Evolutionary conservation across 35 echinoderm and acorn worm genomes (phyloP), one percentile per base, ranked within the genome.

Genomic region (Strongylocentrotus purpuratus): DNA sequence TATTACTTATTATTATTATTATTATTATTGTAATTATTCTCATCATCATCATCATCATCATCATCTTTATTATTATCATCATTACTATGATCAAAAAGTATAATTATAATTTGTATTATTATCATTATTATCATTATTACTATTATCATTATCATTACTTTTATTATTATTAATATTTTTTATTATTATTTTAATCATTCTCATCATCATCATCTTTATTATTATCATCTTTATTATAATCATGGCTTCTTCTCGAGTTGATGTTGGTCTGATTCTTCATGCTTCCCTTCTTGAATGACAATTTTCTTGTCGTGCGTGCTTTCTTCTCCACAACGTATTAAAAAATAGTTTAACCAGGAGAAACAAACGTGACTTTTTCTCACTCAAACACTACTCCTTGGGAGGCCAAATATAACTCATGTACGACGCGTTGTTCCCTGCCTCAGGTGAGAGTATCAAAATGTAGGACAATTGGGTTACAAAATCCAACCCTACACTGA

Each of bases 381-480:
- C 28, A 28, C 65, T 78, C 5, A 22, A 78, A 78, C 22, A 78
- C 65, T n/a, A 7, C 65, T 78, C 65, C 25, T 78, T 22, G 18
- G 20, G 22, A 28, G 65, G 65, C 65, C 65, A 78, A 78, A 78
- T 78, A n/a, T 78, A 78, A 78, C 22, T 78, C 65, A 78, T n/a
- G 20, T 78, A 28, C 65, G 25, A 78, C 25, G 65, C 65, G 65
- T 78, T 78, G 65, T 78, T 28, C 65, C 20, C 6, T 9, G 20
- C 65, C 65, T 78, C 65, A 78, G 65, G 65, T 28, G 65, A 22
- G 7, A 28, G 65, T 78, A 78, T 78, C 65, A n/a, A 78, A 78
- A 78, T 78, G 25, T 78, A 78, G 65, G 65, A 78, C 65, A 78
- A 78, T 78, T 78, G 65, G 65, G 65, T 78, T 78, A 78, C 20